Evolutionary conservation across 2,113 vertebrate species (phyloP).

Genomic region (Colinus virginianus): DNA sequence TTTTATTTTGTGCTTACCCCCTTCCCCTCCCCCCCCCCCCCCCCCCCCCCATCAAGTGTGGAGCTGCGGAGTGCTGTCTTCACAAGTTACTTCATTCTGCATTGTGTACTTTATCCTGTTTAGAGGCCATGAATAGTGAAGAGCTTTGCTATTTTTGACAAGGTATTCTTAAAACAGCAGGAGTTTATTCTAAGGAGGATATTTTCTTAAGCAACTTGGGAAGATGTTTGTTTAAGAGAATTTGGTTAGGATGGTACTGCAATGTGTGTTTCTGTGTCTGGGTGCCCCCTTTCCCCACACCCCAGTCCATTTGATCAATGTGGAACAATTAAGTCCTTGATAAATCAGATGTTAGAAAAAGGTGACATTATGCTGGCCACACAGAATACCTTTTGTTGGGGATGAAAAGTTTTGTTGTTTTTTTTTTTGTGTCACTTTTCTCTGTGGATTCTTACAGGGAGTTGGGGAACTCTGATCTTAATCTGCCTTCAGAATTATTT

Average conservation of each 20-base stretch:
- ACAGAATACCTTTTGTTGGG: not conserved
- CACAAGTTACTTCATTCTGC: not conserved
- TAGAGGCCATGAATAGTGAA: not conserved
- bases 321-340: not conserved
- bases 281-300: not conserved
- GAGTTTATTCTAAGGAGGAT: not conserved
- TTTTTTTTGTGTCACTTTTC: fast-evolving
- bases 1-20: not conserved
- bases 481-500: not conserved
- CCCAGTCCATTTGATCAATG: fast-evolving
- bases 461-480: not conserved
- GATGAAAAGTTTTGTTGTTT: not conserved
- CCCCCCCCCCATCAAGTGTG: fast-evolving
- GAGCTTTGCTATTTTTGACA: not conserved
- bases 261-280: not conserved
- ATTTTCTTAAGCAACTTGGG: not conserved
- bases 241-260: not conserved
- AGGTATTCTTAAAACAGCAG: not conserved
- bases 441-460: not conserved
- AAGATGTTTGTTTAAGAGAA: not conserved
- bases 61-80: not conserved
- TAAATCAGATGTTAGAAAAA: not conserved
- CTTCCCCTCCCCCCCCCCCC: fast-evolving
- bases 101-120: fast-evolving
- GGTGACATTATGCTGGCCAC: fast-evolving